Evolutionary conservation across 2,113 vertebrate genomes (phyloP).

Genomic region (Poeciliopsis prolifica): DNA sequence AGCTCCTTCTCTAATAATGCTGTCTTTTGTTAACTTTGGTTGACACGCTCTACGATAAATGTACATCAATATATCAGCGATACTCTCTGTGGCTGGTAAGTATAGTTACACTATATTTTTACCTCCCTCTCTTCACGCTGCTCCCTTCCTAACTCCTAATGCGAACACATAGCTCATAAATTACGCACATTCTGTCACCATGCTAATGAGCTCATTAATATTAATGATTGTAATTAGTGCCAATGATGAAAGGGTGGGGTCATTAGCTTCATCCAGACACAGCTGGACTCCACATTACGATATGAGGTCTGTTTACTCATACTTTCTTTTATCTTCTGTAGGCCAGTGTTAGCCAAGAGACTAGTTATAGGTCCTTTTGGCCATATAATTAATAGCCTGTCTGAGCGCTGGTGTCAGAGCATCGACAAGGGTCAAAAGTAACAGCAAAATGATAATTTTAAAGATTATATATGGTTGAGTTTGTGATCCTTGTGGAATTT

Average conservation of each 20-base stretch:
- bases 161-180: conserved; percentile 45
- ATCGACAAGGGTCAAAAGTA: background rate
- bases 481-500: background rate
- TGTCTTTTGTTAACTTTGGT: too few relatives aligned
- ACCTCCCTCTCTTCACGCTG: conserved; percentile 26
- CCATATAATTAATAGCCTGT: background rate
- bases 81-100: too few relatives aligned
- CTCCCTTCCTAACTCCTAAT: conserved; percentile 26
- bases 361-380: background rate
- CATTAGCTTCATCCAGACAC: conserved; percentile 61
- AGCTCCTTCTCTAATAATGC: too few relatives aligned
- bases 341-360: too few relatives aligned
- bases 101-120: background rate
- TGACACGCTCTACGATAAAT: too few relatives aligned
- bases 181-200: conserved; percentile 37
- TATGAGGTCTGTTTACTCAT: conserved; percentile 12
- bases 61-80: too few relatives aligned
- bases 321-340: background rate
- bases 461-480: background rate
- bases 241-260: conserved; percentile 57
- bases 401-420: background rate
- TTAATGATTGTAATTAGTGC: conserved; percentile 71
- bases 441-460: background rate
- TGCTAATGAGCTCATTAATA: conserved; percentile 73
- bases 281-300: conserved; percentile 50